phyloP scores from a whole-genome alignment of 2,797 vertebrate species.

The Phrynocephalus forsythii region DNA sequence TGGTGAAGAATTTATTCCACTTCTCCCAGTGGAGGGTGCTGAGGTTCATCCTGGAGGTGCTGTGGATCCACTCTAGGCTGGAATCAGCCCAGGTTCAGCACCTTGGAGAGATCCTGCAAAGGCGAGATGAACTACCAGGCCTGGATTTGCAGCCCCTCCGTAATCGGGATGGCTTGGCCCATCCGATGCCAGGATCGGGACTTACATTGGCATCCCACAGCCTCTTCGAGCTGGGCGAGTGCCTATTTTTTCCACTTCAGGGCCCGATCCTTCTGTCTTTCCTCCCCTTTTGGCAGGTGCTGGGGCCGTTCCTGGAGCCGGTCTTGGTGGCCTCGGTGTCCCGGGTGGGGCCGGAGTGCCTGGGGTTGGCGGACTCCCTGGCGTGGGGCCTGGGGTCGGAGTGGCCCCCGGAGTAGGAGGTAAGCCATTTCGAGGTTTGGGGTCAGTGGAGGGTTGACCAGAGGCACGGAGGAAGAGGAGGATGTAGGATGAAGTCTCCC shows the following conservation, averaged over 20 bases:
- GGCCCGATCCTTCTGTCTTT: background rate
- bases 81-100: no score
- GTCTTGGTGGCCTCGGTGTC: background rate
- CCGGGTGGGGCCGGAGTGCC: background rate
- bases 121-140: no score
- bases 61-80: no score
- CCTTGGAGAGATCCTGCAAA: no score
- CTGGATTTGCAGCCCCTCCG: no score
- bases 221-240: no score
- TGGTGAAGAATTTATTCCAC: no score
- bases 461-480: background rate
- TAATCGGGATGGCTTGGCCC: no score
- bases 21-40: no score
- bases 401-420: constrained; percentile 1
- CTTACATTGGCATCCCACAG: background rate
- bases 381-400: background rate
- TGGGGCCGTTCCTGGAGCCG: background rate
- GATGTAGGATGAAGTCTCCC: background rate
- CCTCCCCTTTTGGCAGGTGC: background rate
- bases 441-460: no score
- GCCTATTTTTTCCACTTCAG: background rate
- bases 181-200: no score
- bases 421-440: background rate
- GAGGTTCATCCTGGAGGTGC: no score
- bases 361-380: background rate